phyloP scores from a whole-genome alignment of 2,113 vertebrate genomes.

The Mohoua ochrocephala region DNA sequence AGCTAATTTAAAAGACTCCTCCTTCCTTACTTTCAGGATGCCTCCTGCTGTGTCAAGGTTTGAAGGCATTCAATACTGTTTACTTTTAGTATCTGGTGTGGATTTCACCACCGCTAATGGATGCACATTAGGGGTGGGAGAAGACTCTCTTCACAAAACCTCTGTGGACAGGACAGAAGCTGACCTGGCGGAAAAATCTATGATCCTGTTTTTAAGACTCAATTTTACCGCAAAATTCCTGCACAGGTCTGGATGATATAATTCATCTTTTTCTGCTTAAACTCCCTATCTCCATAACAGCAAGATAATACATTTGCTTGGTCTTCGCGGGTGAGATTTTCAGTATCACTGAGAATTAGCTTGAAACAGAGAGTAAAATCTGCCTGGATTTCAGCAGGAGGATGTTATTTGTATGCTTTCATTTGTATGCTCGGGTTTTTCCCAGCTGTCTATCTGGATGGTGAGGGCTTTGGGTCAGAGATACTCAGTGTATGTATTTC shows the following conservation, averaged over 20 bases:
- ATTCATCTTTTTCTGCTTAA: neutral
- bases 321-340: conserved; percentile 28
- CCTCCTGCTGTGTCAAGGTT: neutral
- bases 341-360: conserved; percentile 19
- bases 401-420: conserved; percentile 27
- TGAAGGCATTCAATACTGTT: conserved; percentile 25
- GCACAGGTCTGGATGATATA: neutral
- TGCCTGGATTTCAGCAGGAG: conserved; percentile 6
- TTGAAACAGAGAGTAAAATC: conserved; percentile 11
- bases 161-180: neutral
- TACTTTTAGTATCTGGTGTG: conserved; percentile 27
- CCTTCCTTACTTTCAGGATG: conserved; percentile 24
- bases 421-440: conserved; percentile 16
- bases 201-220: neutral
- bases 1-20: conserved; percentile 46
- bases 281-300: neutral
- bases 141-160: neutral
- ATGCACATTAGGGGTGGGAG: neutral
- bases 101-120: conserved; percentile 38
- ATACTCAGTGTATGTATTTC: neutral
- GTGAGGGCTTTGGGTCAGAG: neutral
- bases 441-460: neutral
- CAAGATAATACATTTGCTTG: neutral
- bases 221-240: neutral
- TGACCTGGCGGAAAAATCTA: neutral